These are phyloP conservation scores for Latheticus oryzae DNA, from an alignment of 2,888 invertebrate species.

Conservation along the genomic window DNA sequence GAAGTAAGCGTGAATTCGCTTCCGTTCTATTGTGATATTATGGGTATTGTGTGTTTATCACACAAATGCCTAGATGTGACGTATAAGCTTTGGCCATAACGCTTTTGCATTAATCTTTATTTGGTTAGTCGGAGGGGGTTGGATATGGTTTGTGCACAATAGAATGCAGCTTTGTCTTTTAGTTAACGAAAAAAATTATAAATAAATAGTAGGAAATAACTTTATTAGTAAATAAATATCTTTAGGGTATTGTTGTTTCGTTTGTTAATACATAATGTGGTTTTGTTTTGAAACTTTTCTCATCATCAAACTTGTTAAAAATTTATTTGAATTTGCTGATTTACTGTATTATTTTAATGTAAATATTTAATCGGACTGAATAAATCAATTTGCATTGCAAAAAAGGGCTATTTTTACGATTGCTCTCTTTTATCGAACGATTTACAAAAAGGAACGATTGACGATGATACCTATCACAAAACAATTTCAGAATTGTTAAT, in stretches of 20 bases:
- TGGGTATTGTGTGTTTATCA: conserved; percentile 45
- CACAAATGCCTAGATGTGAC: conserved; percentile 43
- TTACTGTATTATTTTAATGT: too few relatives aligned
- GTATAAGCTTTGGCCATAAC: conserved; percentile 43
- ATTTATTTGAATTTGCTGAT: too few relatives aligned
- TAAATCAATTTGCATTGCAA: too few relatives aligned
- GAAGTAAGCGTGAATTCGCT: conserved; percentile 33
- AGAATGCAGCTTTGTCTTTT: conserved; percentile 34
- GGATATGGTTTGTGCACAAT: conserved; percentile 31
- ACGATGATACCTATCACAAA: too few relatives aligned
- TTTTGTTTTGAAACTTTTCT: conserved; percentile 31
- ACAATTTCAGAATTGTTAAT: too few relatives aligned
- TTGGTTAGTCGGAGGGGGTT: conserved; percentile 38
- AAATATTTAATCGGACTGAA: too few relatives aligned
- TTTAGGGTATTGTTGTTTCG: conserved; percentile 30
- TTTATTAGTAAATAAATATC: conserved; percentile 15
- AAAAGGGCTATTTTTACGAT: too few relatives aligned
- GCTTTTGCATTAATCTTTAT: conserved; percentile 47
- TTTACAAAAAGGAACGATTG: too few relatives aligned
- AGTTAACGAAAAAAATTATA: too few relatives aligned
- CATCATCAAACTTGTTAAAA: too few relatives aligned
- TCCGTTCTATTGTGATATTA: conserved; percentile 39
- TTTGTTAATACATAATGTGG: conserved; percentile 25
- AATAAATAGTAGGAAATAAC: conserved; percentile 2
- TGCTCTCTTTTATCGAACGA: too few relatives aligned